Conservation (phyloP, 2,888 invertebrate species). For the Lacanobia wlatinum region DNA sequence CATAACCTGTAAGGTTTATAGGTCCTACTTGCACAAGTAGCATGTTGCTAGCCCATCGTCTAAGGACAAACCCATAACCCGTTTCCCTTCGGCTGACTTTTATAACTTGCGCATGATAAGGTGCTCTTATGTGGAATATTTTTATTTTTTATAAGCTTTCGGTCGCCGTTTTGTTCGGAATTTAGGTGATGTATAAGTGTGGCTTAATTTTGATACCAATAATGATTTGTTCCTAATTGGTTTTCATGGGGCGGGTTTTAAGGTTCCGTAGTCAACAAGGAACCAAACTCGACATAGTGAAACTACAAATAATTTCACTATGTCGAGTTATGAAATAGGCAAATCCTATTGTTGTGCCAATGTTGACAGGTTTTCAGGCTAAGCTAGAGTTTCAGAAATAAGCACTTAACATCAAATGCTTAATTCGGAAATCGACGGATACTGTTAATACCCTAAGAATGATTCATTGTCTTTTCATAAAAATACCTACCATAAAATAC, state of each 20-base stretch:
- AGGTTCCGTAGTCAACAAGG: too few relatives aligned
- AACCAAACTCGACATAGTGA: too few relatives aligned
- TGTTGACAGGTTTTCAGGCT: too few relatives aligned
- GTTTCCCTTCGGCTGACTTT: slow-evolving; percentile 58
- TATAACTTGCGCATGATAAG: slow-evolving; percentile 52
- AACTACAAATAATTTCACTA: too few relatives aligned
- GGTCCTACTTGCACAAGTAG: slow-evolving; percentile 42
- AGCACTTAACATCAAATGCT: too few relatives aligned
- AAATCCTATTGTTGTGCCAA: too few relatives aligned
- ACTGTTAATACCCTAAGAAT: too few relatives aligned
- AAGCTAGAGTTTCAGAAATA: too few relatives aligned
- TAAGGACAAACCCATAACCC: slow-evolving; percentile 56
- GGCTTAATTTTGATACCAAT: background rate
- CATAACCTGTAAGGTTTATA: slow-evolving; percentile 56
- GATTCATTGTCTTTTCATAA: too few relatives aligned
- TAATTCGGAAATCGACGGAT: too few relatives aligned
- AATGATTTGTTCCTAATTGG: background rate
- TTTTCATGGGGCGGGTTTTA: background rate
- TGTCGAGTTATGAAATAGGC: too few relatives aligned
- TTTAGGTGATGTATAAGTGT: background rate
- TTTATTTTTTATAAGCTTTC: slow-evolving; percentile 12
- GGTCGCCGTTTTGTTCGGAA: background rate
- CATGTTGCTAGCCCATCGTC: slow-evolving; percentile 59
- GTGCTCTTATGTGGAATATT: slow-evolving; percentile 14
- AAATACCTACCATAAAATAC: background rate